Evolutionary conservation across 2,888 invertebrate species (phyloP).

Genomic region (Drosophila differens): DNA sequence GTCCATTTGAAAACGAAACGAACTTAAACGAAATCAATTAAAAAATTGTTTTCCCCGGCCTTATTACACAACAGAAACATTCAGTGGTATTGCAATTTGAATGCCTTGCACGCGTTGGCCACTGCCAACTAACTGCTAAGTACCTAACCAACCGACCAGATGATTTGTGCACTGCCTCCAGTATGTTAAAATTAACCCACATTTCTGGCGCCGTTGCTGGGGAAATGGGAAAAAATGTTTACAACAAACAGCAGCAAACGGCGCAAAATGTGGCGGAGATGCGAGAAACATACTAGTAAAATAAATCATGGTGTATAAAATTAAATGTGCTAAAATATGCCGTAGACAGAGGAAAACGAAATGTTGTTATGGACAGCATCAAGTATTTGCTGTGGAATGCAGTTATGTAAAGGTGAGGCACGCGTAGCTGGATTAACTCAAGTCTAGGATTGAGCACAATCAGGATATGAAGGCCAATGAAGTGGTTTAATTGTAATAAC

Average conservation of each 20-base stretch:
- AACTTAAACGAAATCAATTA: conserved; percentile 61
- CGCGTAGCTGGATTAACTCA: conserved; percentile 42
- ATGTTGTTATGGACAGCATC: conserved; percentile 29
- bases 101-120: conserved; percentile 66
- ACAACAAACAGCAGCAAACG: conserved; percentile 31
- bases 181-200: conserved; percentile 54
- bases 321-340: conserved; percentile 48
- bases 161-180: conserved; percentile 55
- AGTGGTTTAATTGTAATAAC: conserved; percentile 6
- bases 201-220: conserved; percentile 38
- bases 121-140: conserved; percentile 11
- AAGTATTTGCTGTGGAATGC: conserved; percentile 56
- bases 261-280: conserved; percentile 29
- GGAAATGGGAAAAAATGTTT: conserved; percentile 53
- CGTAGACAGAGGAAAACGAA: conserved; percentile 30
- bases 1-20: conserved; percentile 55
- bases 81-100: conserved; percentile 71
- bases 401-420: conserved; percentile 53
- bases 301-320: conserved; percentile 65
- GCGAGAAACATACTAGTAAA: conserved; percentile 11
- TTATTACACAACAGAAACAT: conserved; percentile 58
- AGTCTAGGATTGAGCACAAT: conserved; percentile 27
- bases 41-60: conserved; percentile 50
- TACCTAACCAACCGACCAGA: conserved; percentile 28
- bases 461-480: conserved; percentile 25